Base-by-base conservation (phyloP, 2,888 invertebrate species). In the Nemoura dubitans region DNA sequence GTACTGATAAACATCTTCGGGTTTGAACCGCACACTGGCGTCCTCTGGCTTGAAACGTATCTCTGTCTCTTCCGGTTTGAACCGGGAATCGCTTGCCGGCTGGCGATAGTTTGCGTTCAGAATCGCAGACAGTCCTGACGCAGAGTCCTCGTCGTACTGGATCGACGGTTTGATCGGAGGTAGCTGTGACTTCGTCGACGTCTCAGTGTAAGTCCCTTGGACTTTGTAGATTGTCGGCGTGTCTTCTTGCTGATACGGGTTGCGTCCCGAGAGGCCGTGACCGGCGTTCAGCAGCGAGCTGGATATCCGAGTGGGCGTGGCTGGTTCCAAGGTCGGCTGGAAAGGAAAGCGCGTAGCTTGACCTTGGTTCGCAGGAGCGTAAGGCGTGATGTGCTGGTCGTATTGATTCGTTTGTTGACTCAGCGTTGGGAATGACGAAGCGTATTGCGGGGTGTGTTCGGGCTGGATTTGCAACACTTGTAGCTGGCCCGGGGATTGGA, bases 271-370 rank as follows among this genome's bases (percentile, higher is more conserved):
- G 14, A 59, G 59, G 1, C 59, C 59, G 59, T 59, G 59, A 2
- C 59, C 59, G 5, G 78, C 27, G 28, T 78, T 78, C 25, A 28
- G 78, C 7, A 78, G 78, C 7, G 78, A 78, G 78, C 78, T 78
- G 78, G 78, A 78, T 25, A 59, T 59, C 16, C 59, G 10, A 1
- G 59, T 59, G 1, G 59, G 59, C 21, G 59, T 59, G 16, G 59
- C 16, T 7, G 59, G 21, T 14, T 59, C 59, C 59, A 21, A 21
- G 21, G 16, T 59, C 2, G 59, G 59, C 21, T 21, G 10, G 21
- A 21, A 59, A 1, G 59, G 59, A 21, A 7, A 21, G 10, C 36
- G 36, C 36, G 36, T 6, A 36, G n/a, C n/a, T n/a, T n/a, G n/a
- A n/a, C 36, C 36, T 36, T 10, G 59, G 59, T 21, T 21, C 59